phyloP scores from a whole-genome alignment of 2,797 vertebrate species.

The Melanotaenia trifasciata region DNA sequence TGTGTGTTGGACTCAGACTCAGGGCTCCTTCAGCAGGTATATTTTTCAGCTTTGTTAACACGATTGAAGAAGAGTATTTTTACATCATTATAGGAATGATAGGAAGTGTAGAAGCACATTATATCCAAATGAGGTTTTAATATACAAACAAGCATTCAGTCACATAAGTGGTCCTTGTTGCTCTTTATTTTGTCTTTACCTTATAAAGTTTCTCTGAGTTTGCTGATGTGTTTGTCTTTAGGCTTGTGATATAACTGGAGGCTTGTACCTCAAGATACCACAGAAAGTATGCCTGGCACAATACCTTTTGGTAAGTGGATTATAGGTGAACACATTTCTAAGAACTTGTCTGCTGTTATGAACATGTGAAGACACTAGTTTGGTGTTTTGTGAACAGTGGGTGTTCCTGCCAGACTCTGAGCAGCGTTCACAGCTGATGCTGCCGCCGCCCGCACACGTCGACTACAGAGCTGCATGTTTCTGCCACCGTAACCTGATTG shows the following conservation, averaged over 20 bases:
- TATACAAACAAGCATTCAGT: neutral
- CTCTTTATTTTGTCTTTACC: neutral
- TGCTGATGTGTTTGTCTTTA: constrained; percentile 63
- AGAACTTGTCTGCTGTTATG: neutral
- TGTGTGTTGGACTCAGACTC: constrained; percentile 95
- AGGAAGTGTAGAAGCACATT: neutral
- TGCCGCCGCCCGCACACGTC: constrained; percentile 92
- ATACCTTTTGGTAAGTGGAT: constrained; percentile 90
- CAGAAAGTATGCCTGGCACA: constrained; percentile 92
- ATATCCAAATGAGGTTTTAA: neutral
- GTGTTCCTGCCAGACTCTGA: constrained; percentile 95
- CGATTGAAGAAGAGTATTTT: neutral
- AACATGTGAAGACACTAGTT: neutral
- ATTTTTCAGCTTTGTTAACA: neutral
- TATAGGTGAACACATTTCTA: neutral
- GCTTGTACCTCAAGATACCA: constrained; percentile 94
- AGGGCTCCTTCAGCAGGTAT: constrained; percentile 95
- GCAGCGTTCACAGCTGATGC: constrained; percentile 90
- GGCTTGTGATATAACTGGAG: constrained; percentile 98
- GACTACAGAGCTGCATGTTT: constrained; percentile 98
- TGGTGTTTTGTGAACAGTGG: constrained; percentile 84
- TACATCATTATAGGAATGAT: neutral
- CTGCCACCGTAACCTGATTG: constrained; percentile 96
- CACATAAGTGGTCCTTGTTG: neutral
- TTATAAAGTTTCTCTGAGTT: neutral